Evolutionary conservation across 1,140 invertebrate species (phyloP), one percentile per base, ranked within the genome.

Genomic region (Centruroides vittatus): DNA sequence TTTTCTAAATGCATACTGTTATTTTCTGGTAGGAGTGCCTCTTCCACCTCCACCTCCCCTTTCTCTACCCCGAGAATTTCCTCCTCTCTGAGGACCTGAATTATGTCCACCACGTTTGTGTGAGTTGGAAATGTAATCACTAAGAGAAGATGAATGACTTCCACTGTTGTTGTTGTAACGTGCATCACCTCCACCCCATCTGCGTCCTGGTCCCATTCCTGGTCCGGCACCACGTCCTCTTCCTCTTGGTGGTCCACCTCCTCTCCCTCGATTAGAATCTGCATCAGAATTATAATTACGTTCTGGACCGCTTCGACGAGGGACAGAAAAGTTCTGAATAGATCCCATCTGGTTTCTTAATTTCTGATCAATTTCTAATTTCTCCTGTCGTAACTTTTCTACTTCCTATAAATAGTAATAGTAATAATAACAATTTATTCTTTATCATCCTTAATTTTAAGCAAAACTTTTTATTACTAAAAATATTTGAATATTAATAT

Each of bases 351-450:
- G 84, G 74, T 81, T 88, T 71, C 88, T 81, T 69, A 97, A 75
- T 76, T 96, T 88, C 75, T 91, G 88, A 76, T 95, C 92, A 64
- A 97, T 94, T 78, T 93, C 89, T 73, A 86, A 74, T 80, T 95
- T 95, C 74, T 94, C 89, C 78, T 89, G 86, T 60, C 92, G 81
- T 68, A 96, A 77, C 74, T 89, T 86, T 75, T 95, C 93, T 62
- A 95, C 90, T 80, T 95, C 91, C 89, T 93, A 47, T 5, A 47
- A n/a, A 13, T 23, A 23, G 23, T 23, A 23, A 23, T 23, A 23
- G 23, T 23, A 23, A 23, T 23, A 23, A 23, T 2, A 23, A 23
- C 2, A 23, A 23, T 23, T 23, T 23, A 23, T 23, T 23, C 23
- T 1, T 23, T 23, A 23, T 23, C 23, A 23, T 23, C 23, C 23